These are phyloP conservation scores for Semotilus atromaculatus DNA, from an alignment of 2,797 vertebrate species.

Conservation along the genomic window DNA sequence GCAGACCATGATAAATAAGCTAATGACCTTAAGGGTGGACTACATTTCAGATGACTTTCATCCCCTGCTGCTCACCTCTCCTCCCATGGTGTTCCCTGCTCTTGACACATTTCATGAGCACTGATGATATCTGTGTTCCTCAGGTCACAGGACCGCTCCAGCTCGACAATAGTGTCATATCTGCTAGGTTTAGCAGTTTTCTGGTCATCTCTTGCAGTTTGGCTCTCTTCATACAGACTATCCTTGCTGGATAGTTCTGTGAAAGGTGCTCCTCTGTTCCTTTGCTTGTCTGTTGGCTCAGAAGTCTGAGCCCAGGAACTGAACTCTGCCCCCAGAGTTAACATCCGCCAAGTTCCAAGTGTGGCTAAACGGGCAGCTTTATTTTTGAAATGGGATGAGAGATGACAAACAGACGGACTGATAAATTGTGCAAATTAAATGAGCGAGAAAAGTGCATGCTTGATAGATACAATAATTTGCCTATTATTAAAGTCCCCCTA, in stretches of 20 bases:
- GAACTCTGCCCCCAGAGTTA: constrained; percentile 75
- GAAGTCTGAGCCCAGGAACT: constrained; percentile 70
- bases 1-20: neutral
- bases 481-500: neutral
- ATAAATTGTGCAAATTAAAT: neutral
- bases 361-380: constrained; percentile 74
- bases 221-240: neutral
- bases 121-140: constrained; percentile 58
- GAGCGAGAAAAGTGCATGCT: neutral
- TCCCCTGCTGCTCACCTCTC: constrained; percentile 66
- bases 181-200: neutral
- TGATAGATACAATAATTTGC: neutral
- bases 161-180: constrained; percentile 60
- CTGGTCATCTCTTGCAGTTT: constrained; percentile 31
- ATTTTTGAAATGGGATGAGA: neutral
- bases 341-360: constrained; percentile 76
- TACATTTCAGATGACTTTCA: neutral
- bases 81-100: constrained; percentile 45
- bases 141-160: constrained; percentile 51
- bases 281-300: constrained; percentile 44
- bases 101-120: constrained; percentile 67
- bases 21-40: neutral
- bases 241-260: neutral
- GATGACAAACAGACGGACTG: neutral
- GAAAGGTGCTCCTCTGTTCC: neutral